Evolutionary conservation across 2,113 vertebrate species (phyloP), one percentile per base, ranked within the genome.

Genomic region (Mobula hypostoma): DNA sequence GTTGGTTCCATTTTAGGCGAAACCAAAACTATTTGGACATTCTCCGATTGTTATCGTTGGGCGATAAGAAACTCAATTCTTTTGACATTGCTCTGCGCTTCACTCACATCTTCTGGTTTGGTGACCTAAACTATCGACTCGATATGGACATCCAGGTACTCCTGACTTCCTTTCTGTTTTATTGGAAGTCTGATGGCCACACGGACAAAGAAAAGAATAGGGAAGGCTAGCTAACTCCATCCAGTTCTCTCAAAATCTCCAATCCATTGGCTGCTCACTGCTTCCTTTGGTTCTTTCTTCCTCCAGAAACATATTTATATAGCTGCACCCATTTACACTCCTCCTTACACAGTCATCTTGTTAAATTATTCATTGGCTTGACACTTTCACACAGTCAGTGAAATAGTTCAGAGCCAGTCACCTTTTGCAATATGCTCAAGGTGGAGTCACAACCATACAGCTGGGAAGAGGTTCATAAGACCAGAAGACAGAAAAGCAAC

Each of bases 1-100:
- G 3, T 48, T 27, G 90, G 8, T 0, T 27, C 12, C 0, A 24
- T 94, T 83, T 4, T 94, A 98, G 97, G 96, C 97, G 97, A 95
- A 98, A 98, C 95, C 97, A 98, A 95, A 98, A 97, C 95, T 96
- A 97, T 94, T 95, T 97, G 94, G 97, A 98, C 95, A 97, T 98
- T 92, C 96, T 98, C 91, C 95, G 97, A 48, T 95, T 97, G 40
- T 95, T 97, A 12, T 97, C 97, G 77, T 94, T 98, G 32, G 97
- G 97, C 0, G 97, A 97, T 90, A 97, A 96, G 94, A 96, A 97
- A n/a, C 96, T 97, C 32, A 94, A 95, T 27, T 95, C 96, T 32
- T 97, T 98, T 94, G 97, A 98, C 95, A 96, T 97, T 95, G 97
- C 97, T 95, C 95, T 97, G 94, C 96, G 97, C 27, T 98, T 98